Conservation (phyloP, 2,888 invertebrate species). For the Phengaris arion region DNA sequence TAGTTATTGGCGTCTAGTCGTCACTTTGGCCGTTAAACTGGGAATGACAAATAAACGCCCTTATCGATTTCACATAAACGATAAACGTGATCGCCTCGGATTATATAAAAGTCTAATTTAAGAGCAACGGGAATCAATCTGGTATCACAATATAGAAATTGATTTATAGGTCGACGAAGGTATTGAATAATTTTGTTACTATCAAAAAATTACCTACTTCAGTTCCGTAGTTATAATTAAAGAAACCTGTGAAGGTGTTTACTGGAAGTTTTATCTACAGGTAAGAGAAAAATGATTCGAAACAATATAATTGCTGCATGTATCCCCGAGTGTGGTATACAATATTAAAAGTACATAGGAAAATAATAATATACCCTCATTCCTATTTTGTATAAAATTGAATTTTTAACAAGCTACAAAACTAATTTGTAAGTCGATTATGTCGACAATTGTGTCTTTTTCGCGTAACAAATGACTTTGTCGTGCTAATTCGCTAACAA, state of each 20-base stretch:
- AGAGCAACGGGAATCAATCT: slow-evolving; percentile 50
- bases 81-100: slow-evolving; percentile 69
- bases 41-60: slow-evolving; percentile 73
- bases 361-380: not conserved
- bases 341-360: not conserved
- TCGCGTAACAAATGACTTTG: not conserved
- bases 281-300: too few relatives aligned
- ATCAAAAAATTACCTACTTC: not conserved
- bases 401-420: not conserved
- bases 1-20: slow-evolving; percentile 74
- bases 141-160: slow-evolving; percentile 28
- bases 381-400: not conserved
- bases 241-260: too few relatives aligned
- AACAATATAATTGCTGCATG: too few relatives aligned
- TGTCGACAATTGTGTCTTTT: slow-evolving; percentile 22
- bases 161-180: not conserved
- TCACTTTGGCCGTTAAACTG: slow-evolving; percentile 73
- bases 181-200: not conserved
- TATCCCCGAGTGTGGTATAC: too few relatives aligned
- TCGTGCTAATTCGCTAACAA: slow-evolving; percentile 26
- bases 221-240: too few relatives aligned
- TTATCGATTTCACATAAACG: slow-evolving; percentile 78
- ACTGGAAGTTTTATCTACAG: too few relatives aligned
- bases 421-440: slow-evolving; percentile 14
- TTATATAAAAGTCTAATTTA: slow-evolving; percentile 61